Percentiles rank a stretch among this genome's conserved stretches.
Evolutionary conservation across 2,113 vertebrate species (phyloP).

Genomic region (Seriola aureovittata): DNA sequence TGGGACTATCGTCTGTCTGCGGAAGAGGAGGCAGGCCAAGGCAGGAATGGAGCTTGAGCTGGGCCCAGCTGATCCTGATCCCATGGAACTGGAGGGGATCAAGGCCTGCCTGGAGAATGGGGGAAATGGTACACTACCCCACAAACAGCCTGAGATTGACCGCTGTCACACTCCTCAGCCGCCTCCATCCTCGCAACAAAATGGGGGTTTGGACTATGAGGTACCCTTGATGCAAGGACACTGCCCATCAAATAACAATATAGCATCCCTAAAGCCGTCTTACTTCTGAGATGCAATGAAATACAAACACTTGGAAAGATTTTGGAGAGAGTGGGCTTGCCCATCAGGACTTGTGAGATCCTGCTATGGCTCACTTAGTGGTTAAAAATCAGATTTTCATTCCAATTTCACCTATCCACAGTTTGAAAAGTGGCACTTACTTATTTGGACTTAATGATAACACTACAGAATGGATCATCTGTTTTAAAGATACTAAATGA

Average conservation of each 20-base stretch:
- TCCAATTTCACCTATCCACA: conserved; percentile 38
- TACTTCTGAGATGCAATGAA: conserved; percentile 84
- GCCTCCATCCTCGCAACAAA: conserved; percentile 53
- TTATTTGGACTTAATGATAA: conserved; percentile 34
- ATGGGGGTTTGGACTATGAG: conserved; percentile 83
- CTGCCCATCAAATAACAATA: conserved; percentile 85
- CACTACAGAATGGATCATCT: conserved; percentile 33
- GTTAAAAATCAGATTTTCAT: conserved; percentile 28
- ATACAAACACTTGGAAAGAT: conserved; percentile 28
- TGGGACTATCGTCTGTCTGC: conserved; percentile 79
- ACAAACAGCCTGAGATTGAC: conserved; percentile 80
- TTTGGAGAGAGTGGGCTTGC: conserved; percentile 7
- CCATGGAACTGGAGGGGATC: conserved; percentile 89
- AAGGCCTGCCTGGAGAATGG: conserved; percentile 87
- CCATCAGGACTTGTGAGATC: not conserved
- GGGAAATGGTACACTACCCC: conserved; percentile 79
- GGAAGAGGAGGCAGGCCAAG: conserved; percentile 79
- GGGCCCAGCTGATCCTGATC: conserved; percentile 74
- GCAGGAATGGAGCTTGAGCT: conserved; percentile 88
- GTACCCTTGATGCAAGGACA: conserved; percentile 88
- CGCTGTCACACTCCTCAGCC: conserved; percentile 61
- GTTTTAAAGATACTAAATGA: conserved; percentile 44
- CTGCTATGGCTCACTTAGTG: conserved; percentile 54
- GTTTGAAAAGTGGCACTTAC: conserved; percentile 49
- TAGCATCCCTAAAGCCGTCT: conserved; percentile 85